Evolutionary conservation across 2,797 vertebrate genomes (phyloP).

Genomic region (Aselliscus stoliczkanus): DNA sequence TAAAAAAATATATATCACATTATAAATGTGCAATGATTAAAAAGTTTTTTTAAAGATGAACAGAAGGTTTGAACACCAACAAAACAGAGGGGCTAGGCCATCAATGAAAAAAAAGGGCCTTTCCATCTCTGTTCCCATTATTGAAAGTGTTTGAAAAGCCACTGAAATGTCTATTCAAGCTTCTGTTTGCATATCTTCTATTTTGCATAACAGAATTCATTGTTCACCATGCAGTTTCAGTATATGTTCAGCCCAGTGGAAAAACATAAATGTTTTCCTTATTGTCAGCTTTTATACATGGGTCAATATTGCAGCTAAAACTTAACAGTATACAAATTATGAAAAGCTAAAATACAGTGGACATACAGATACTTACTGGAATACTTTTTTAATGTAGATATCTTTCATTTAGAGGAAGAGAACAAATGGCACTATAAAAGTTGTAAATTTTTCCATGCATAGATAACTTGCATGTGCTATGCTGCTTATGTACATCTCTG

Average conservation of each 20-base stretch:
- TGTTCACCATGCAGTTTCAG: background rate
- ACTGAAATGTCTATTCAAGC: background rate
- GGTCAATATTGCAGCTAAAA: background rate
- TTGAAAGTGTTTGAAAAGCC: background rate
- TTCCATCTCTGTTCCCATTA: background rate
- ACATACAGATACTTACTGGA: background rate
- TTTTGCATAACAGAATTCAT: slow-evolving; percentile 13
- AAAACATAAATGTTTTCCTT: slow-evolving; percentile 5
- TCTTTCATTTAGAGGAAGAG: background rate
- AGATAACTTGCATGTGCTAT: background rate
- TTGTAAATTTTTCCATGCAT: background rate
- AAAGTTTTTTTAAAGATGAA: background rate
- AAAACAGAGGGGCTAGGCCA: background rate
- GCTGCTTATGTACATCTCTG: background rate
- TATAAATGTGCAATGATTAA: background rate
- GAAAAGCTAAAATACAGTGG: background rate
- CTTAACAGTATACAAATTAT: background rate
- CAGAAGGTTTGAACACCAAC: background rate
- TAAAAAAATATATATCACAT: background rate
- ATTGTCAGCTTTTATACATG: background rate
- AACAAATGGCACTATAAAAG: background rate
- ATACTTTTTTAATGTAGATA: background rate
- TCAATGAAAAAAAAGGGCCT: background rate
- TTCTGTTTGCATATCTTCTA: background rate
- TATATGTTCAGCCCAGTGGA: background rate